Evolutionary conservation across 2,797 vertebrate species (phyloP).

Genomic region (Cygnus olor): DNA sequence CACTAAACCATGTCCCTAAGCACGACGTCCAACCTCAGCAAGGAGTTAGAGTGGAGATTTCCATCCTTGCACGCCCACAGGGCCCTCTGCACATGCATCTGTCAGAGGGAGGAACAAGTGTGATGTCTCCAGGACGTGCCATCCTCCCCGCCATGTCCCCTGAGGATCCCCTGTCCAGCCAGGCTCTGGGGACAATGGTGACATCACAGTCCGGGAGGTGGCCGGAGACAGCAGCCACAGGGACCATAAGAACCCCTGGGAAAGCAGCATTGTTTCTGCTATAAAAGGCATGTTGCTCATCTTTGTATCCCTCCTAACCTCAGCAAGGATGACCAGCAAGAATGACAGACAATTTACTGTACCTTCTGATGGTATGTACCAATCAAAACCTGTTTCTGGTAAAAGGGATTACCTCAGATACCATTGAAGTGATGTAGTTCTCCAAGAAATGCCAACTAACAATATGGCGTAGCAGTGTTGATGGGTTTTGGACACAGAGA

Average conservation of each 20-base stretch:
- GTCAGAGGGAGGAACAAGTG: accelerated
- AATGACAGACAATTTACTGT: background rate
- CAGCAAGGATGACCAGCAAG: background rate
- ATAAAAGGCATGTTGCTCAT: slow-evolving; percentile 40
- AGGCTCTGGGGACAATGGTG: background rate
- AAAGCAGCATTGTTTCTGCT: background rate
- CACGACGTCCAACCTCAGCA: no score
- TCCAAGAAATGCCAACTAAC: slow-evolving; percentile 54
- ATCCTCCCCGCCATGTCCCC: no score
- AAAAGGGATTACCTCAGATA: background rate
- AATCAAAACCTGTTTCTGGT: background rate
- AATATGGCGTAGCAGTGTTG: background rate
- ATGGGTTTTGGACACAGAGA: background rate
- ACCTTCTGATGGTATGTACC: background rate
- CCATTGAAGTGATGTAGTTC: background rate
- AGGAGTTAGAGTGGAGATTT: no score
- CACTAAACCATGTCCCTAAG: no score
- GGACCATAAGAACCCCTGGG: background rate
- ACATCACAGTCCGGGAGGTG: slow-evolving; percentile 3
- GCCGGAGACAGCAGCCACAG: background rate
- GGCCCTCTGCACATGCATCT: background rate
- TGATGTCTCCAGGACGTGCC: no score
- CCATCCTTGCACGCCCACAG: no score
- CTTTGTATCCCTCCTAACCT: slow-evolving; percentile 20
- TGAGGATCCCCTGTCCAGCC: no score